These are phyloP conservation scores for Hippocampus zosterae DNA, from an alignment of 2,113 vertebrate species.

Conservation along the genomic window DNA sequence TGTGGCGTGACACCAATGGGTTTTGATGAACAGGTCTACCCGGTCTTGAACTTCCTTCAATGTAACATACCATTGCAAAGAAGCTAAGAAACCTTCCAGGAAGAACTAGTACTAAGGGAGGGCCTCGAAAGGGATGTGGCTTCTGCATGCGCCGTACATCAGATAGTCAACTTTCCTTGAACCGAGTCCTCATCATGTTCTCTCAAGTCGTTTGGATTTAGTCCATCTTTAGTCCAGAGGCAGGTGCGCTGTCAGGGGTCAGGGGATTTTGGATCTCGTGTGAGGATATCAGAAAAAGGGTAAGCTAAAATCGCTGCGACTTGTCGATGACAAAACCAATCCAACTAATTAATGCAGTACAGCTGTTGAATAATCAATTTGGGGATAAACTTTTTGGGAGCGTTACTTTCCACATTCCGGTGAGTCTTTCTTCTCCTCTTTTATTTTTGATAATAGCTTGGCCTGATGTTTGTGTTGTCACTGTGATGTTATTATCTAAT, in stretches of 20 bases:
- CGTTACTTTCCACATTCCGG: neutral
- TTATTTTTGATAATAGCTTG: neutral
- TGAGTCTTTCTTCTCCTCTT: neutral
- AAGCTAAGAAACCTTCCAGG: neutral
- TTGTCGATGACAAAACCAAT: neutral
- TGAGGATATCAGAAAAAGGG: constrained; percentile 16
- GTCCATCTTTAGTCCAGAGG: neutral
- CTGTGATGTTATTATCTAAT: neutral
- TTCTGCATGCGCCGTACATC: constrained; percentile 28
- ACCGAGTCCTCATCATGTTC: constrained; percentile 8
- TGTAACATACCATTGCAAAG: neutral
- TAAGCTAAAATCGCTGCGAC: constrained; percentile 26
- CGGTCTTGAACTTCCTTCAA: neutral
- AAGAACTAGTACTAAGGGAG: constrained; percentile 21
- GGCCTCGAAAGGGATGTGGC: neutral
- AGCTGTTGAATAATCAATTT: neutral
- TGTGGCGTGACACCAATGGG: neutral
- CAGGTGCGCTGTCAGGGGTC: neutral
- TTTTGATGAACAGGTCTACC: neutral
- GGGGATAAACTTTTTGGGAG: no score
- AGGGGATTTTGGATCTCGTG: neutral
- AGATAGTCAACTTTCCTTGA: constrained; percentile 5
- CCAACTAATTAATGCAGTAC: neutral
- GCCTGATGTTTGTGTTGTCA: neutral
- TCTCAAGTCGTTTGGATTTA: neutral